Conservation (phyloP, 2,797 vertebrate genomes). For the Acipenser ruthenus region DNA sequence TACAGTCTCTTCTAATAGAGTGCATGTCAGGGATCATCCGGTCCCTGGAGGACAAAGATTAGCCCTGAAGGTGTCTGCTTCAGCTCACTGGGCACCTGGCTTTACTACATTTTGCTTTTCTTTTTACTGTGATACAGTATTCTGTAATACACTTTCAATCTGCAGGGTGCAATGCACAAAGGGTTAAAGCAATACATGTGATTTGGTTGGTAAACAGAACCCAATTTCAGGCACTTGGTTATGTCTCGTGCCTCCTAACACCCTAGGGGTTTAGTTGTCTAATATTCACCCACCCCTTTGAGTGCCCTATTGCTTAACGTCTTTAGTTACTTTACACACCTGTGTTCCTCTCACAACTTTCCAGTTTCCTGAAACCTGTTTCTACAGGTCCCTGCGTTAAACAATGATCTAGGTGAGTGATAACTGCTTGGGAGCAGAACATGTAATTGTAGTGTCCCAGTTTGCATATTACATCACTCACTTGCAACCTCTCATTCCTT, state of each 20-base stretch:
- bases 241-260: conserved; percentile 1
- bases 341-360: conserved; percentile 7
- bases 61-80: too few species aligned
- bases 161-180: too few species aligned
- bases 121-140: too few species aligned
- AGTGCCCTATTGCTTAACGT: neutral
- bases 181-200: too few species aligned
- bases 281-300: conserved; percentile 1
- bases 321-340: conserved; percentile 11
- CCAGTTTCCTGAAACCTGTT: conserved; percentile 5
- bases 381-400: conserved; percentile 3
- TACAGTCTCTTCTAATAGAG: too few species aligned
- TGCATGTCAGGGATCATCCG: too few species aligned
- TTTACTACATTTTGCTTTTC: too few species aligned
- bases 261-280: conserved; percentile 3
- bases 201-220: neutral
- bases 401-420: neutral
- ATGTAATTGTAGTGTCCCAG: conserved; percentile 2
- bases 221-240: neutral
- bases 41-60: too few species aligned
- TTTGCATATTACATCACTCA: neutral
- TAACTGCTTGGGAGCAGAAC: neutral
- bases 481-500: neutral
- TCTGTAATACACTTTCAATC: too few species aligned
- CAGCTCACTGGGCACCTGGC: too few species aligned